Conservation (phyloP, 2,888 invertebrate species). For the Xestia rhomboidea region DNA sequence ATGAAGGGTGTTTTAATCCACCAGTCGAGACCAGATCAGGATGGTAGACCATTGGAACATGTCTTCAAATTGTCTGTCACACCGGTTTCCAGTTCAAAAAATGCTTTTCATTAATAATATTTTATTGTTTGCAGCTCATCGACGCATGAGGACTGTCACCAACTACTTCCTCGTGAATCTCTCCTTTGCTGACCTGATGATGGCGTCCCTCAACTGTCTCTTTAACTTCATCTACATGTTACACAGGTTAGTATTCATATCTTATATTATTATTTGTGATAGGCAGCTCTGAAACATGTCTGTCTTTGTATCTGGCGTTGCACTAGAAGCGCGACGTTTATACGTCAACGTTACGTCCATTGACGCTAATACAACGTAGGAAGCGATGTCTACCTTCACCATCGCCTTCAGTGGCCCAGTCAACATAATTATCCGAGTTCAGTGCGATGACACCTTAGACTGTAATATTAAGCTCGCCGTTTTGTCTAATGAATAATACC, state of each 20-base stretch:
- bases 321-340: background rate
- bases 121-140: conserved; percentile 92
- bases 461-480: background rate
- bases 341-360: background rate
- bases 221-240: conserved; percentile 98
- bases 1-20: background rate
- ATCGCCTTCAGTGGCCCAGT: background rate
- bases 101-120: background rate
- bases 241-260: conserved; percentile 90
- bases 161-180: conserved; percentile 98
- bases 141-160: conserved; percentile 96
- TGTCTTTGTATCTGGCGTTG: too few species aligned
- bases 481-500: background rate
- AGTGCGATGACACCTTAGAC: background rate
- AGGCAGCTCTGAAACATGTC: background rate
- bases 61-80: background rate
- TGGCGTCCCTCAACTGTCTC: conserved; percentile 96
- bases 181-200: conserved; percentile 96
- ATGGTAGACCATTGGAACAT: background rate
- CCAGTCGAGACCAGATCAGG: background rate
- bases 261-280: background rate
- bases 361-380: background rate
- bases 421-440: background rate
- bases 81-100: background rate
- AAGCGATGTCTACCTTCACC: background rate